A percentile compares a stretch with the other conserved stretches of the same genome.
Evolutionary conservation across 2,797 vertebrate genomes (phyloP).

Genomic region (Lerista edwardsae): DNA sequence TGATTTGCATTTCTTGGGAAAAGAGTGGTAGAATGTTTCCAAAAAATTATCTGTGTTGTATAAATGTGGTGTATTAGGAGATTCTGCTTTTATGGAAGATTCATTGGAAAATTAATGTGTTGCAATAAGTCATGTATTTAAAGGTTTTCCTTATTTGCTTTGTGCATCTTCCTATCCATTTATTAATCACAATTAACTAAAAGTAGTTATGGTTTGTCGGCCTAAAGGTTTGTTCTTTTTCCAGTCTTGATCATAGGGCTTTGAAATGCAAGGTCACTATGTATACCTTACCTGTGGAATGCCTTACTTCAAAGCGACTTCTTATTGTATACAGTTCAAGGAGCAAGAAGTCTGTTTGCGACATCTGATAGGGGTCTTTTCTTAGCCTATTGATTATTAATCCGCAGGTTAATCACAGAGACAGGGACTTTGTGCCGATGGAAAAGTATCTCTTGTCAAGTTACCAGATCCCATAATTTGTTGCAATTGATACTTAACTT

Average conservation of each 20-base stretch:
- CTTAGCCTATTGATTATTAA: slow-evolving; percentile 56
- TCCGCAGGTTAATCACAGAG: slow-evolving; percentile 60
- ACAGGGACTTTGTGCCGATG: slow-evolving; percentile 34
- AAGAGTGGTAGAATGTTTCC: neutral
- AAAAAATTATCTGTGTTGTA: neutral
- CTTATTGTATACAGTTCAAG: neutral
- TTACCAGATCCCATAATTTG: slow-evolving; percentile 6
- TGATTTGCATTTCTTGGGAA: neutral
- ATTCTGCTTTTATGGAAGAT: neutral
- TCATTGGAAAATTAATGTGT: neutral
- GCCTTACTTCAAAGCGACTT: slow-evolving; percentile 52
- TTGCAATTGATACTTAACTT: slow-evolving; percentile 50
- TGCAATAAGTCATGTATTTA: too few relatives aligned
- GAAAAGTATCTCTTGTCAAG: slow-evolving; percentile 60
- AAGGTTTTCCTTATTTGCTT: neutral
- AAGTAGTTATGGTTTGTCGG: slow-evolving; percentile 12
- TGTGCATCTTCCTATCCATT: neutral
- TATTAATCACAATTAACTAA: neutral
- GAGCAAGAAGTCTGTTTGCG: slow-evolving; percentile 41
- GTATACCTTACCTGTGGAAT: slow-evolving; percentile 40
- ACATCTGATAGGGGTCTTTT: neutral
- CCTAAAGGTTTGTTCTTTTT: neutral
- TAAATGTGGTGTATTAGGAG: neutral
- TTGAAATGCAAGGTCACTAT: neutral
- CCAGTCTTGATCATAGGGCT: neutral